Evolutionary conservation across 2,113 vertebrate species (phyloP), one percentile per base, ranked within the genome.

Genomic region (Campylorhamphus procurvoides): DNA sequence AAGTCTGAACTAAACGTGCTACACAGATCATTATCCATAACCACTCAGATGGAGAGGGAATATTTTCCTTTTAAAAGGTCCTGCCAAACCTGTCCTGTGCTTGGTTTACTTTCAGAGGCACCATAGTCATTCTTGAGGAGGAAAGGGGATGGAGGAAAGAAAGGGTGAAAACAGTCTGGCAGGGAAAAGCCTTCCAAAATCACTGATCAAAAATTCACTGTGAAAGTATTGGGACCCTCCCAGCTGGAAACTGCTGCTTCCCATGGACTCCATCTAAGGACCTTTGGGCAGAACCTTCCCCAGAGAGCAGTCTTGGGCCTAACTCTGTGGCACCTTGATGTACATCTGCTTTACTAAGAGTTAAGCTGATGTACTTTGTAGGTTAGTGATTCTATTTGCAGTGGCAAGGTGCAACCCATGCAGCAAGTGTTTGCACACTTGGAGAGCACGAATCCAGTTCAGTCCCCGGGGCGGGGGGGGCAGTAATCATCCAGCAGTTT

Each of bases 61-160:
- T 96, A 90, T 95, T 96, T 96, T 93, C 63, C 80, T 87, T 95
- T 95, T 94, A 88, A 95, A 95, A 97, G 59, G 84, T 88, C 75
- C n/a, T 95, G 95, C 91, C 96, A 96, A 95, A 93, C 82, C 87
- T 95, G 96, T 94, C 94, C 76, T 96, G 60, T 52, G 82, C 80
- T 94, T 96, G 96, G 60, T 94, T 95, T 97, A 81, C 75, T 90
- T 95, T 97, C 91, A 95, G 93, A 95, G 84, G 90, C 85, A 94
- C 72, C 0, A 1, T 72, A 78, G 87, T 90, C 87, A 91, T 81
- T 95, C 82, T 76, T 69, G 84, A 39, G 44, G 73, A 93, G 68
- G 85, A 89, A 90, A 80, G 50, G 71, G 20, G 74, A 92, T 53
- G n/a, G 68, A 85, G 80, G 60, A 82, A 93, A 92, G 29, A 92